Evolutionary conservation across 2,113 vertebrate species (phyloP).

Genomic region (Lates calcarifer): DNA sequence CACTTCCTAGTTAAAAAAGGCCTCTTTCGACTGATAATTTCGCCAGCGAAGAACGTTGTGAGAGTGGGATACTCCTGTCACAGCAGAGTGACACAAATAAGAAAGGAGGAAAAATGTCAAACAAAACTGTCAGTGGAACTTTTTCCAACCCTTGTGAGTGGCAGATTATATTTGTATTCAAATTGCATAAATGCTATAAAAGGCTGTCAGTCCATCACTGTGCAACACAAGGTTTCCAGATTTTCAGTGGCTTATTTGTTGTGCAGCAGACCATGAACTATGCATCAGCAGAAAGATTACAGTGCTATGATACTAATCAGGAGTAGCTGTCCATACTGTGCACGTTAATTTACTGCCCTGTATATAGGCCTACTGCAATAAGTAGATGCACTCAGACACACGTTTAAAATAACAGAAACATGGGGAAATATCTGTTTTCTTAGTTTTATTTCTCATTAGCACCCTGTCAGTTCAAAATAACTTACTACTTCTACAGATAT

Average conservation of each 20-base stretch:
- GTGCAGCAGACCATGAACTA: not conserved
- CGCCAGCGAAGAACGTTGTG: slow-evolving; percentile 98
- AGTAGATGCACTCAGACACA: not conserved
- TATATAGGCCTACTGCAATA: not conserved
- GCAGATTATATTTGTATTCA: not conserved
- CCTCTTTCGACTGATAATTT: slow-evolving; percentile 97
- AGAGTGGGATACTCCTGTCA: slow-evolving; percentile 96
- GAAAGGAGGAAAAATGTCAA: not conserved
- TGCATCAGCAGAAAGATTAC: not conserved
- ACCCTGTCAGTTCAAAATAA: slow-evolving; percentile 1
- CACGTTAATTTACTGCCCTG: not conserved
- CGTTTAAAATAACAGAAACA: not conserved
- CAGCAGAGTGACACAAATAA: slow-evolving; percentile 7
- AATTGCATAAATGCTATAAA: not conserved
- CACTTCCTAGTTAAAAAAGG: slow-evolving; percentile 98
- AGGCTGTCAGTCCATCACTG: not conserved
- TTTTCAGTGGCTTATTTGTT: not conserved
- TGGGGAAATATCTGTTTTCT: not conserved
- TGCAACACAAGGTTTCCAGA: not conserved
- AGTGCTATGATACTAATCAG: no score
- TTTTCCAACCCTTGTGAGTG: not conserved
- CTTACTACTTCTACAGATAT: not conserved
- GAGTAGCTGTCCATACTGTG: not conserved
- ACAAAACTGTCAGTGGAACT: not conserved
- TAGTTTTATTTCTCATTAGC: not conserved